phyloP scores from a whole-genome alignment of 2,888 invertebrate genomes.

The Leucoma salicis region DNA sequence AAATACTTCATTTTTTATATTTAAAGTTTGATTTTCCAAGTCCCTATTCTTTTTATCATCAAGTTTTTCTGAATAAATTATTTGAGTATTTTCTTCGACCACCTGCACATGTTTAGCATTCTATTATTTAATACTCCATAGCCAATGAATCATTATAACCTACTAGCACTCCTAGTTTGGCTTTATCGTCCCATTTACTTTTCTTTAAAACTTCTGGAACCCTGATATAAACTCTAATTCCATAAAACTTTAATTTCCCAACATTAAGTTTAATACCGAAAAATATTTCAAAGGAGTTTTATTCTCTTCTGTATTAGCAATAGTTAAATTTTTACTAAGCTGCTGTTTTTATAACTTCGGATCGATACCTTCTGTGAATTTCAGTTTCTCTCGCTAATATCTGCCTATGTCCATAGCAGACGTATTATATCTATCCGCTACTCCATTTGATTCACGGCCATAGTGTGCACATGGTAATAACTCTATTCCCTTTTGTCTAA shows the following conservation, averaged over 20 bases:
- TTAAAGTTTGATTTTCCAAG: not conserved
- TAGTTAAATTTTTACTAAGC: constrained; percentile 37
- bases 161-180: constrained; percentile 23
- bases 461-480: constrained; percentile 33
- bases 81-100: not conserved
- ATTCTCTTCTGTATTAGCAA: constrained; percentile 31
- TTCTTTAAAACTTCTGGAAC: not conserved
- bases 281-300: constrained; percentile 33
- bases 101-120: constrained; percentile 1
- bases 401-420: constrained; percentile 31
- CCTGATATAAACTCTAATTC: constrained; percentile 18
- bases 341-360: constrained; percentile 32
- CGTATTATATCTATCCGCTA: constrained; percentile 33
- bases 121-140: constrained; percentile 20
- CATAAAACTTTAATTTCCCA: constrained; percentile 31
- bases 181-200: not conserved
- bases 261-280: constrained; percentile 24
- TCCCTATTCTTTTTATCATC: not conserved
- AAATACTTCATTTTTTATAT: too few species aligned
- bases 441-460: constrained; percentile 36
- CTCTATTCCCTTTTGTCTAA: constrained; percentile 28
- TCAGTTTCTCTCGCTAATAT: constrained; percentile 31
- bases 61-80: not conserved
- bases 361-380: constrained; percentile 30
- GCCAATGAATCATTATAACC: constrained; percentile 37